A percentile compares a stretch with the other conserved stretches of the same genome.
phyloP scores from a whole-genome alignment of 2,888 invertebrate genomes.

The Apantesis nais region DNA sequence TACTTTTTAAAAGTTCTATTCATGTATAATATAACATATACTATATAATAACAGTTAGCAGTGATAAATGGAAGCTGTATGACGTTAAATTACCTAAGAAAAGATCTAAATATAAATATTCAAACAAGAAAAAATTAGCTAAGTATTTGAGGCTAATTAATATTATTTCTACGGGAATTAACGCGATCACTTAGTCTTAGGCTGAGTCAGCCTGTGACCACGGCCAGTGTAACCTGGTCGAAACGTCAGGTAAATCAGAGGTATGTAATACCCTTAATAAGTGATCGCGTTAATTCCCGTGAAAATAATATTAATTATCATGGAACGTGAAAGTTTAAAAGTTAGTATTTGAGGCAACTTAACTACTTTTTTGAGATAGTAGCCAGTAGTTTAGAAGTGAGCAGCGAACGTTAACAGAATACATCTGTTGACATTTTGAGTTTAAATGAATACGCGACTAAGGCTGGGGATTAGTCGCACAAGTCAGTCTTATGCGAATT shows the following conservation, averaged over 20 bases:
- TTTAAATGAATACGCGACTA: neutral
- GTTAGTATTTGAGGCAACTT: neutral
- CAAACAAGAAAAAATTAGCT: too few relatives aligned
- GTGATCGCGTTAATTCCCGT: too few relatives aligned
- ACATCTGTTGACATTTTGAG: neutral
- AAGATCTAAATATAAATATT: neutral
- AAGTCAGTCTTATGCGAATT: neutral
- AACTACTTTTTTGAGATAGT: neutral
- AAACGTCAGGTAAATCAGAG: too few relatives aligned
- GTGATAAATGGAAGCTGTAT: constrained; percentile 2
- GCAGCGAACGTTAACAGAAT: neutral
- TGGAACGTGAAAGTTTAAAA: too few relatives aligned
- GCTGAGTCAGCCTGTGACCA: too few relatives aligned
- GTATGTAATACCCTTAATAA: too few relatives aligned
- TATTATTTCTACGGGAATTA: too few relatives aligned
- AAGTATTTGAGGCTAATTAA: neutral
- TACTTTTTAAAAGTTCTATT: too few relatives aligned
- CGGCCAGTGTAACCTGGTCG: too few relatives aligned
- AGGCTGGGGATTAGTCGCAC: neutral
- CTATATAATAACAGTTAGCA: neutral
- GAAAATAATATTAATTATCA: too few relatives aligned
- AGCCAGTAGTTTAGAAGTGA: neutral
- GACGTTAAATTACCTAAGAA: neutral
- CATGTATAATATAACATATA: too few relatives aligned
- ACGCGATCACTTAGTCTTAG: too few relatives aligned